A percentile compares a stretch with the other conserved stretches of the same genome.
Evolutionary conservation across 2,888 invertebrate species (phyloP).

Genomic region (Eristalis intricaria): DNA sequence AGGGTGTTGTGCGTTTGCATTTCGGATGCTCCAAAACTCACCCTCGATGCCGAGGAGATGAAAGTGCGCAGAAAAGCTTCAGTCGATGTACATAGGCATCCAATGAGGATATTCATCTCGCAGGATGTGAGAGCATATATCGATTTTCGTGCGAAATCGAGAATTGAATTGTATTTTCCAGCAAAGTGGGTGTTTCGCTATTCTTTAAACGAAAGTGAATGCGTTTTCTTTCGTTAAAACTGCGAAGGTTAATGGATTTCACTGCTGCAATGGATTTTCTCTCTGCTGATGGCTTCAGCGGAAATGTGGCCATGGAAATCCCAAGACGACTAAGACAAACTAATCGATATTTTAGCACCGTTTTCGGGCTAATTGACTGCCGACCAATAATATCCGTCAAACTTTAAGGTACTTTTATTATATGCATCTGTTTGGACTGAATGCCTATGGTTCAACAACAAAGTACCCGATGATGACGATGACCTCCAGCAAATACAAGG

Average conservation of each 20-base stretch:
- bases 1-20: conserved; percentile 16
- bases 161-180: not conserved
- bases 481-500: no score
- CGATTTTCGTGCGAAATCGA: conserved; percentile 13
- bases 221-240: not conserved
- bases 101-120: conserved; percentile 48
- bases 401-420: no score
- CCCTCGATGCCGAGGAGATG: not conserved
- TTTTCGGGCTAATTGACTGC: no score
- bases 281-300: not conserved
- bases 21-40: conserved; percentile 9
- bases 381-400: no score
- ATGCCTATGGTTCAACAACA: no score
- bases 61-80: conserved; percentile 54
- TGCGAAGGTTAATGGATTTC: not conserved
- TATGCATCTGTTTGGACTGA: no score
- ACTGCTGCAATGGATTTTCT: not conserved
- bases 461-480: no score
- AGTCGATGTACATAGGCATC: not conserved
- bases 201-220: not conserved
- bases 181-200: not conserved
- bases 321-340: no score
- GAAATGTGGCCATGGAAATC: no score
- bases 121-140: conserved; percentile 14
- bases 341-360: no score